These are phyloP conservation scores for Mirza zaza DNA, from an alignment of 2,113 vertebrate species.

Conservation along the genomic window DNA sequence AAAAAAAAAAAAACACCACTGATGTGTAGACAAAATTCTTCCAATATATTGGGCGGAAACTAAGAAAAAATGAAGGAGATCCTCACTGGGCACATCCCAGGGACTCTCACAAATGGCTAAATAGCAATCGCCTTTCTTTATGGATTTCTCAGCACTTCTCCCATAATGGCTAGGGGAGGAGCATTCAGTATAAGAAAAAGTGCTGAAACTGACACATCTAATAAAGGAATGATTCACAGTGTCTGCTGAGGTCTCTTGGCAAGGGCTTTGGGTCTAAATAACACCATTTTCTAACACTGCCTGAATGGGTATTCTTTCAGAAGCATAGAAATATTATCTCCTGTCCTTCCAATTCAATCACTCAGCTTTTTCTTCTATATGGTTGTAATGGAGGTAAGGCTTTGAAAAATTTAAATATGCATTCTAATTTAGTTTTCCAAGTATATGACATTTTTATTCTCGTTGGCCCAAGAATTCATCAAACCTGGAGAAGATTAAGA, in stretches of 20 bases:
- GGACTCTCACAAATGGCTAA: background rate
- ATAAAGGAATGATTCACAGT: background rate
- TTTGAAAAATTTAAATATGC: background rate
- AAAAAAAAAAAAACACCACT: background rate
- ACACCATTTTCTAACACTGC: background rate
- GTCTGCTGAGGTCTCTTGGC: background rate
- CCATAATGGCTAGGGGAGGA: background rate
- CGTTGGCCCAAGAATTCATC: constrained; percentile 28
- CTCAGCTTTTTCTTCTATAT: background rate
- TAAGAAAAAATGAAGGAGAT: background rate
- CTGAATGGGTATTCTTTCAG: background rate
- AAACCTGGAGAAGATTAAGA: constrained; percentile 54
- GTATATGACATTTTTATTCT: constrained; percentile 26
- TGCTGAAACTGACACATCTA: background rate
- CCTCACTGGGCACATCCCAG: background rate
- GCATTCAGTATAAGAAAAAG: background rate
- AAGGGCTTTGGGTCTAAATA: background rate
- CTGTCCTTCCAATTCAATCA: background rate
- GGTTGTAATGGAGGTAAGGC: background rate
- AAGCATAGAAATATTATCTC: background rate
- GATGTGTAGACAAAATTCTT: background rate
- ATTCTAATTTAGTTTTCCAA: background rate
- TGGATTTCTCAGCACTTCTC: background rate
- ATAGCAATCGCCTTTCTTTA: background rate
- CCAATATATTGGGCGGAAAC: background rate